Evolutionary conservation across 2,888 invertebrate genomes (phyloP), one percentile per base, ranked within the genome.

Genomic region (Oligia latruncula): DNA sequence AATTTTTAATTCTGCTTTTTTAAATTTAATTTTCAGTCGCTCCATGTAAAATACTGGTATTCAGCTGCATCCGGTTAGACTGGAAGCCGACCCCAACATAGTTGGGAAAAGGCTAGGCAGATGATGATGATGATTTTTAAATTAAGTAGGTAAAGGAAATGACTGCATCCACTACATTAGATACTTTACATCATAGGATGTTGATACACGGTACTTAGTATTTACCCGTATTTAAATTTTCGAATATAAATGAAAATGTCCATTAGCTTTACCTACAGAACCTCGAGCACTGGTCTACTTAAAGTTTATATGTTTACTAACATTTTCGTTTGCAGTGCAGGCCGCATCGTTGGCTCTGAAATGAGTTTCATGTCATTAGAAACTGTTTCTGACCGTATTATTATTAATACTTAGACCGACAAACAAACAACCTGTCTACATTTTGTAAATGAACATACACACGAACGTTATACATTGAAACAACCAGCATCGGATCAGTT

Each of bases 381-480:
- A 46, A 5, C 49, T 52, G 70, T 46, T 52, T 49, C 13, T 29
- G 13, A 4, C 29, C 20, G 29, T 1, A 70, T 6, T 70, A 70
- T 20, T 70, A 49, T 29, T 29, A 49, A 29, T 52, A 52, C 13
- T 52, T 20, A 29, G 4, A 23, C 23, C 6, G 35, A 11, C 20
- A 11, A 20, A 49, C 20, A 11, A 49, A 49, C 20, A 20, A 29
- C 5, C 11, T 15, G 46, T 46, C 13, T 13, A 3, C 6, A 52
- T 13, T 70, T 70, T 52, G 58, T 58, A 75, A 73, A 58, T 72
- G 20, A 43, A 52, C 52, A 35, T 13, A 29, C 52, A 55, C 43
- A 74, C 43, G 23, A 23, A 9, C 1, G 40, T n/a, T 70, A 0
- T 35, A 23, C 9, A n/a, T 40, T 40, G 17, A 15, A 35, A 66